Conservation (phyloP, 2,888 invertebrate genomes). For the Priocnemis perturbator region DNA sequence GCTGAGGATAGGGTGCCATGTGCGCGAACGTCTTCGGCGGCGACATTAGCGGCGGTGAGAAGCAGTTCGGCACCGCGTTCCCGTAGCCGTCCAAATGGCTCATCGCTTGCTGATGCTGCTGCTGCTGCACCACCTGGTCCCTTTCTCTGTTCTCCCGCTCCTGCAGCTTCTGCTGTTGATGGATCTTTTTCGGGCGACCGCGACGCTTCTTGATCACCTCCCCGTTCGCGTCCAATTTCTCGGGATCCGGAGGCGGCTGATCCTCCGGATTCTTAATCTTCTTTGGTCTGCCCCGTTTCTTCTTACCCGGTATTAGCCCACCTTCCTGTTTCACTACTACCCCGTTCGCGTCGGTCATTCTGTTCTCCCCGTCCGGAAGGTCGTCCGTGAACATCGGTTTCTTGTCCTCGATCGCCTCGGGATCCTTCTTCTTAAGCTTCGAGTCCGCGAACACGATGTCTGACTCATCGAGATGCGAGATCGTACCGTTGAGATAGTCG, state of each 20-base stretch:
- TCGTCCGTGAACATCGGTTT: conserved; percentile 65
- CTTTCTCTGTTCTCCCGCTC: conserved; percentile 68
- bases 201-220: conserved; percentile 90
- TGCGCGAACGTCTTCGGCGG: conserved; percentile 72
- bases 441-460: conserved; percentile 91
- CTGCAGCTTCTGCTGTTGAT: conserved; percentile 73
- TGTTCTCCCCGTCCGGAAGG: conserved; percentile 63
- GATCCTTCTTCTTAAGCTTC: conserved; percentile 79
- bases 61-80: conserved; percentile 65
- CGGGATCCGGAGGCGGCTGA: conserved; percentile 76
- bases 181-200: conserved; percentile 90
- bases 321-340: conserved; percentile 66
- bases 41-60: conserved; percentile 71
- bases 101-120: conserved; percentile 61
- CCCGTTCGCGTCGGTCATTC: conserved; percentile 65
- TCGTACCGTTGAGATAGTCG: conserved; percentile 92
- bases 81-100: conserved; percentile 68
- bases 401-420: conserved; percentile 65
- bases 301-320: conserved; percentile 83
- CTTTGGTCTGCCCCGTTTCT: conserved; percentile 93
- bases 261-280: conserved; percentile 86
- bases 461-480: conserved; percentile 89
- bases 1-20: conserved; percentile 71
- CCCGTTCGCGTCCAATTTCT: conserved; percentile 74
- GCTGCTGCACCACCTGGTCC: conserved; percentile 62